Conservation (phyloP, 2,797 vertebrate genomes). For the Phylloscopus collybita region DNA sequence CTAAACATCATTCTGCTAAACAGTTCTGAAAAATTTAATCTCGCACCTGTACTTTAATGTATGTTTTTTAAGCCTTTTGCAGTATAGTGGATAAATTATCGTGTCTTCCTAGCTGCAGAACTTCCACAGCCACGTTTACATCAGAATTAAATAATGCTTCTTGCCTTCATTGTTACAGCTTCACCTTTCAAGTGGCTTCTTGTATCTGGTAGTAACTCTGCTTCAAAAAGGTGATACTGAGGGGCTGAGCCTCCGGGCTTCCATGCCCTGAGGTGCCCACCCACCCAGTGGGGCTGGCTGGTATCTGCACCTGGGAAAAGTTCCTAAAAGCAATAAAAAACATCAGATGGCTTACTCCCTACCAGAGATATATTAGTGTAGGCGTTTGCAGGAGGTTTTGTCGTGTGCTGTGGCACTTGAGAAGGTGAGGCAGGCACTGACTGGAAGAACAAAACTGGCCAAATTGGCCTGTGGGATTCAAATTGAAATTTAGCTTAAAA, state of each 20-base stretch:
- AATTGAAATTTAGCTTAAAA: background rate
- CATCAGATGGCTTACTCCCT: background rate
- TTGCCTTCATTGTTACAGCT: fast-evolving
- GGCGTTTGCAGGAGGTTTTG: fast-evolving
- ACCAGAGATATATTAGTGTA: background rate
- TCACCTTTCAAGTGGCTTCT: background rate
- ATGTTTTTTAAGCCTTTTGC: background rate
- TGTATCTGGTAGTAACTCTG: background rate
- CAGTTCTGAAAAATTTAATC: background rate
- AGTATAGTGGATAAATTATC: background rate
- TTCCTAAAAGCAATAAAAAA: background rate
- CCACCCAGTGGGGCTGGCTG: fast-evolving
- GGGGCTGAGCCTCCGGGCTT: background rate
- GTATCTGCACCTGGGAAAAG: background rate
- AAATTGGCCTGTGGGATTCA: background rate
- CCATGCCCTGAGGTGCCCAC: fast-evolving
- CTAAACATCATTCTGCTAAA: background rate
- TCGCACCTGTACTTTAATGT: fast-evolving
- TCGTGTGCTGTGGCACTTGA: background rate
- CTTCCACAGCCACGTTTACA: background rate
- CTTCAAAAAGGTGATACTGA: background rate
- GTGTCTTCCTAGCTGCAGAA: background rate
- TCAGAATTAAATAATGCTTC: background rate
- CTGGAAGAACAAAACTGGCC: background rate
- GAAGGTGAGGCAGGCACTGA: background rate